Conservation (phyloP, 2,797 vertebrate species). For the Enteromius paludinosus region DNA sequence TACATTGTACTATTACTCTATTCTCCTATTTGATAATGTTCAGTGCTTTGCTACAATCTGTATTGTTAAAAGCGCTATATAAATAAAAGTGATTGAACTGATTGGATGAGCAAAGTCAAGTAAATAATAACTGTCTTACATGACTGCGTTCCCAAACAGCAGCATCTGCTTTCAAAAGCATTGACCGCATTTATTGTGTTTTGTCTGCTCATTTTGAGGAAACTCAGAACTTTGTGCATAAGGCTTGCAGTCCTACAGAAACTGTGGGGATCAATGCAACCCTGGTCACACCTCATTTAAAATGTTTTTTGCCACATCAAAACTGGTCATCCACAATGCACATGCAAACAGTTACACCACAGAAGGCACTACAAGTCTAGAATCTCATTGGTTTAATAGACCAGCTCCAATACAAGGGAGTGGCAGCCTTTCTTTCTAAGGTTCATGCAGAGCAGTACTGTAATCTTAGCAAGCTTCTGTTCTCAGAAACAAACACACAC, state of each 20-base stretch:
- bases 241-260: not conserved
- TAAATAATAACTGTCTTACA: too few relatives aligned
- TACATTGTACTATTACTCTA: too few relatives aligned
- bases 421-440: constrained; percentile 9
- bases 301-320: constrained; percentile 10
- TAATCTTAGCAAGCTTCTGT: constrained; percentile 17
- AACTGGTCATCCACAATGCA: not conserved
- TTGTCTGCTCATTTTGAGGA: too few relatives aligned
- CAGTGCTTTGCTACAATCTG: too few relatives aligned
- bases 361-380: constrained; percentile 1
- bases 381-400: not conserved
- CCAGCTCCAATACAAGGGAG: constrained; percentile 26
- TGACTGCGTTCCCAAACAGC: too few relatives aligned
- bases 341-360: not conserved
- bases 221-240: not conserved
- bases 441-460: not conserved
- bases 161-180: too few relatives aligned
- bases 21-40: too few relatives aligned
- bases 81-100: too few relatives aligned
- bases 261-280: not conserved
- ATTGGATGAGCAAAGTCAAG: too few relatives aligned
- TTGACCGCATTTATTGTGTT: too few relatives aligned
- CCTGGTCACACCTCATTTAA: not conserved
- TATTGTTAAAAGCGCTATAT: too few relatives aligned
- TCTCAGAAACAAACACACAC: constrained; percentile 11